These are phyloP conservation scores for Anguilla anguilla DNA, from an alignment of 2,797 vertebrate genomes.

Conservation along the genomic window DNA sequence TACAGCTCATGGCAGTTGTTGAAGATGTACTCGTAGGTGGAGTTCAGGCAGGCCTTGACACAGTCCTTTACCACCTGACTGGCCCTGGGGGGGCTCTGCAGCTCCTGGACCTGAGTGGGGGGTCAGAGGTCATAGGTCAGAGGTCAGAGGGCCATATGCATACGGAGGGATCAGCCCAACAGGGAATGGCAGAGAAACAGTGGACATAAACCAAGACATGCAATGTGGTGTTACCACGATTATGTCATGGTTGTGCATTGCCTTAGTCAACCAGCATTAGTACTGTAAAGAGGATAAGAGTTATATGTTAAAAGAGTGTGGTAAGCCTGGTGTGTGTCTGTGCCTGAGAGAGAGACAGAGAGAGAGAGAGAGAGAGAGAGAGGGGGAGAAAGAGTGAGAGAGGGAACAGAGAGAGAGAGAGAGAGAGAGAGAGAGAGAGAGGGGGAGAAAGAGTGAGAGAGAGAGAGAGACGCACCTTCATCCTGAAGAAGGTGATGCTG, in stretches of 20 bases:
- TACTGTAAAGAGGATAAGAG: no score
- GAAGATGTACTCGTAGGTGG: slow-evolving; percentile 86
- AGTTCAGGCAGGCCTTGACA: slow-evolving; percentile 84
- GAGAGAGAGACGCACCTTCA: slow-evolving; percentile 74
- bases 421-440: background rate
- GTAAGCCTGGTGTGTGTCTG: no score
- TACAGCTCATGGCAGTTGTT: slow-evolving; percentile 86
- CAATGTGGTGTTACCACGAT: no score
- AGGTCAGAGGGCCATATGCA: background rate
- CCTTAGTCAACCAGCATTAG: no score
- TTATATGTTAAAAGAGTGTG: no score
- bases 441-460: background rate
- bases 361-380: background rate
- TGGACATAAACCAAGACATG: no score
- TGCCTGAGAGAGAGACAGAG: background rate
- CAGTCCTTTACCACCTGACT: slow-evolving; percentile 86
- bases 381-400: background rate
- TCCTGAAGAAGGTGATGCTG: slow-evolving; percentile 88
- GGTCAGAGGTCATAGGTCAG: slow-evolving; percentile 15
- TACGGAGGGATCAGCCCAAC: background rate
- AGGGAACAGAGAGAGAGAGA: background rate
- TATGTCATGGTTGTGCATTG: no score
- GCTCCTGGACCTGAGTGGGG: slow-evolving; percentile 75
- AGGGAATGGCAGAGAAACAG: background rate
- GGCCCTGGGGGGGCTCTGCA: slow-evolving; percentile 83